These are phyloP conservation scores for Anseranas semipalmata DNA, from an alignment of 2,113 vertebrate species.

Conservation along the genomic window DNA sequence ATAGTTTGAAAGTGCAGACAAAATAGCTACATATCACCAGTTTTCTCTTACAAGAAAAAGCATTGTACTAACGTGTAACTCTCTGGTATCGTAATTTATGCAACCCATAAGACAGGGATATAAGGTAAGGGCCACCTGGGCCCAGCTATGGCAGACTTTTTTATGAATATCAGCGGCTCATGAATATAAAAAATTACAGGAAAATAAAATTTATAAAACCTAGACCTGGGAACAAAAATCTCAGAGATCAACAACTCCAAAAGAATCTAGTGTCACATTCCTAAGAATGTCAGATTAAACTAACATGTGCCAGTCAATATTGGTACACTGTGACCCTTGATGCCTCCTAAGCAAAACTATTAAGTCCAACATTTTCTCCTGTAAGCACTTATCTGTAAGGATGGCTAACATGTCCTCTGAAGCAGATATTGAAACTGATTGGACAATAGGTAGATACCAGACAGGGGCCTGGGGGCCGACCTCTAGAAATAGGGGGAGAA, in stretches of 20 bases:
- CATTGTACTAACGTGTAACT: neutral
- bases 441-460: conserved; percentile 95
- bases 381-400: conserved; percentile 93
- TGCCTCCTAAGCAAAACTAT: conserved; percentile 94
- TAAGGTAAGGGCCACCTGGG: conserved; percentile 48
- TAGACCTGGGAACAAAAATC: conserved; percentile 75
- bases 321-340: conserved; percentile 92
- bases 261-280: conserved; percentile 83
- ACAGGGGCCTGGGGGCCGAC: conserved; percentile 89
- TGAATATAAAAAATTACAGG: conserved; percentile 81
- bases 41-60: neutral
- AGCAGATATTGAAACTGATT: conserved; percentile 97
- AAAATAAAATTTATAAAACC: conserved; percentile 81
- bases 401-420: conserved; percentile 92
- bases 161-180: conserved; percentile 74
- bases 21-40: neutral
- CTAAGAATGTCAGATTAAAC: conserved; percentile 90
- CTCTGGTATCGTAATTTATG: conserved; percentile 58
- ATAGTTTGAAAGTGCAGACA: neutral
- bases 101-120: neutral
- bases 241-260: conserved; percentile 78
- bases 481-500: conserved; percentile 95
- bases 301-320: conserved; percentile 93
- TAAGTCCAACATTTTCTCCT: conserved; percentile 94
- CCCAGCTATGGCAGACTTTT: conserved; percentile 48